phyloP scores from a whole-genome alignment of 53 echinoderm and acorn worm species.

The Arbacia lixula region DNA sequence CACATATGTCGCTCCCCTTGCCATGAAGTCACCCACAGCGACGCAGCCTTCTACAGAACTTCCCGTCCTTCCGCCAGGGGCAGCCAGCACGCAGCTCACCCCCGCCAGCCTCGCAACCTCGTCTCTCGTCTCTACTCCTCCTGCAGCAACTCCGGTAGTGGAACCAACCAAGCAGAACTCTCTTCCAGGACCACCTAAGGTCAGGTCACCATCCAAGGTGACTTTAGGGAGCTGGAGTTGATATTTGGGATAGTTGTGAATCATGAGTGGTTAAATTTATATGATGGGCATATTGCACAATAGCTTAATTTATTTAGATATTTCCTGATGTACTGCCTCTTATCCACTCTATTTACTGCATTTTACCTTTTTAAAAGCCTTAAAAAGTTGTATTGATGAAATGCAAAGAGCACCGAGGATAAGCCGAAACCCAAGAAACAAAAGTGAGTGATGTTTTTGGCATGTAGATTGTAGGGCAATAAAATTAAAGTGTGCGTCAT shows the following conservation, averaged over 20 bases:
- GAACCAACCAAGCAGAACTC: conserved; percentile 75
- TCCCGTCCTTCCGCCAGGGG: conserved; percentile 40
- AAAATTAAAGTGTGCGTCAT: too few relatives aligned
- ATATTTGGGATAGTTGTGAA: too few relatives aligned
- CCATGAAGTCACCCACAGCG: conserved; percentile 52
- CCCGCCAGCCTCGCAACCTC: conserved; percentile 63
- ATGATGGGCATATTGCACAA: too few relatives aligned
- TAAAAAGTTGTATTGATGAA: too few relatives aligned
- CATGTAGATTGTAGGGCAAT: too few relatives aligned
- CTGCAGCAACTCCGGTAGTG: conserved; percentile 39
- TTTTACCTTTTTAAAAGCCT: too few relatives aligned
- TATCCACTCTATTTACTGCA: too few relatives aligned
- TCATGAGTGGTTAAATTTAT: too few relatives aligned
- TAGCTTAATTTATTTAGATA: too few relatives aligned
- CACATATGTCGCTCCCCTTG: conserved; percentile 43
- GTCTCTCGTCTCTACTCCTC: conserved; percentile 51
- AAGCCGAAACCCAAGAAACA: conserved; percentile 68
- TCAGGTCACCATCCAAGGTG: conserved; percentile 51
- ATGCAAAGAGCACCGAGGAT: conserved; percentile 62
- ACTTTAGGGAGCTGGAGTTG: neutral
- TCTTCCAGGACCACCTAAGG: conserved; percentile 60
- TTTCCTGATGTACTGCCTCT: too few relatives aligned
- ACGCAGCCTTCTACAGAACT: conserved; percentile 44
- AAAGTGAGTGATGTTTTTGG: conserved; percentile 39
- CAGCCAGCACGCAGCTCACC: conserved; percentile 22